These are phyloP conservation scores for Leptopterna dolabrata DNA, from an alignment of 2,888 invertebrate genomes.

Conservation along the genomic window DNA sequence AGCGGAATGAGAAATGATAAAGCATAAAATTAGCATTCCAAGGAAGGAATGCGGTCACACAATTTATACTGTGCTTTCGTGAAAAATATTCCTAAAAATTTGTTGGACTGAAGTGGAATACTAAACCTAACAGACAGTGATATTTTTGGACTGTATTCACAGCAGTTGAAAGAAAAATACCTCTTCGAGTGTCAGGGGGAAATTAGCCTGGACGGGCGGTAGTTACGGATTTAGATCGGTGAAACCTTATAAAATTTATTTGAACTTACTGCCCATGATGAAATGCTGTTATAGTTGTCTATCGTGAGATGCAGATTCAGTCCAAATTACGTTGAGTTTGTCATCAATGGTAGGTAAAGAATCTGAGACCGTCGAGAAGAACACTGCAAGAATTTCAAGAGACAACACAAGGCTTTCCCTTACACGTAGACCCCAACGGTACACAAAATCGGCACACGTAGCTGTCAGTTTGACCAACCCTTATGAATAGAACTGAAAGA, in stretches of 20 bases:
- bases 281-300: slow-evolving; percentile 37
- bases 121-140: no score
- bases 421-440: slow-evolving; percentile 62
- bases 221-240: background rate
- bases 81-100: no score
- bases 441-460: slow-evolving; percentile 61
- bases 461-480: slow-evolving; percentile 56
- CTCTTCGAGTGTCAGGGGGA: background rate
- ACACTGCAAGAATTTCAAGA: slow-evolving; percentile 43
- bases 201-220: background rate
- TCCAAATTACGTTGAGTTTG: slow-evolving; percentile 41
- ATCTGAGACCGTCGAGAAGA: slow-evolving; percentile 11
- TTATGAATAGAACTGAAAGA: background rate
- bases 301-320: slow-evolving; percentile 2
- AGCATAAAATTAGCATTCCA: slow-evolving; percentile 9
- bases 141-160: background rate
- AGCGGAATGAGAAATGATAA: background rate
- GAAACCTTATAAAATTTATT: background rate
- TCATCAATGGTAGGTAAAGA: slow-evolving; percentile 32
- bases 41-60: background rate
- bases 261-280: slow-evolving; percentile 59
- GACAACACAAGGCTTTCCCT: slow-evolving; percentile 56
- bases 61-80: background rate
- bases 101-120: background rate
- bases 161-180: background rate